Evolutionary conservation across 2,888 invertebrate genomes (phyloP).

Genomic region (Panopea generosa): DNA sequence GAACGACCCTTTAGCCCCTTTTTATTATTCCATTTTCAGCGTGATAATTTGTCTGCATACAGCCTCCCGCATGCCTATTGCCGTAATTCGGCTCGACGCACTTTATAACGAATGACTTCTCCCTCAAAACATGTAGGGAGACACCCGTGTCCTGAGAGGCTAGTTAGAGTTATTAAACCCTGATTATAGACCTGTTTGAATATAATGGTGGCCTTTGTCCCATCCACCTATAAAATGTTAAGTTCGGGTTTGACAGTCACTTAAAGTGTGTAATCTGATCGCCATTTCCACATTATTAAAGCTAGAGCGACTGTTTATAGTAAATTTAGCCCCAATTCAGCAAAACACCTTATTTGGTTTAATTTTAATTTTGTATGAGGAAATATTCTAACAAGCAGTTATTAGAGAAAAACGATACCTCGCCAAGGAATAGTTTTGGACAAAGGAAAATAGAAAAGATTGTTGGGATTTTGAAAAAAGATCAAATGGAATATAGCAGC

Average conservation of each 20-base stretch:
- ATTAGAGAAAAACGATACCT: slow-evolving; percentile 58
- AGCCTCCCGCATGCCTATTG: too few relatives aligned
- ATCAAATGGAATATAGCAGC: slow-evolving; percentile 49
- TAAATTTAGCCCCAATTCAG: slow-evolving; percentile 55
- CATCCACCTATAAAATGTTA: slow-evolving; percentile 21
- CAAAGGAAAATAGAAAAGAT: slow-evolving; percentile 37
- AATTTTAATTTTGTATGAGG: slow-evolving; percentile 62
- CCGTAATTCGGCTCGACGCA: too few relatives aligned
- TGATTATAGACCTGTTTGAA: slow-evolving; percentile 27
- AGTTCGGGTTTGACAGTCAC: slow-evolving; percentile 22
- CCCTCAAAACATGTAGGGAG: too few relatives aligned
- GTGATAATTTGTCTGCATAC: too few relatives aligned
- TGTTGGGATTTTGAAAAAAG: slow-evolving; percentile 46
- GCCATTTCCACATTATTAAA: slow-evolving; percentile 50
- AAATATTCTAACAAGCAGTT: slow-evolving; percentile 54
- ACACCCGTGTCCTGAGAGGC: too few relatives aligned
- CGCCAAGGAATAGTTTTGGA: slow-evolving; percentile 28
- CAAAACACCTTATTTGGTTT: slow-evolving; percentile 59
- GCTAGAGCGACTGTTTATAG: slow-evolving; percentile 52
- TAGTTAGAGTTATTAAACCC: not conserved
- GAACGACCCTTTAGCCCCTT: slow-evolving; percentile 22
- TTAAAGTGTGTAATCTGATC: slow-evolving; percentile 37
- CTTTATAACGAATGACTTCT: too few relatives aligned
- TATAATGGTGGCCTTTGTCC: slow-evolving; percentile 31
- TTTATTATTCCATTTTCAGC: slow-evolving; percentile 18